These are phyloP conservation scores for Pyralis farinalis DNA, from an alignment of 2,888 invertebrate genomes.

Conservation along the genomic window DNA sequence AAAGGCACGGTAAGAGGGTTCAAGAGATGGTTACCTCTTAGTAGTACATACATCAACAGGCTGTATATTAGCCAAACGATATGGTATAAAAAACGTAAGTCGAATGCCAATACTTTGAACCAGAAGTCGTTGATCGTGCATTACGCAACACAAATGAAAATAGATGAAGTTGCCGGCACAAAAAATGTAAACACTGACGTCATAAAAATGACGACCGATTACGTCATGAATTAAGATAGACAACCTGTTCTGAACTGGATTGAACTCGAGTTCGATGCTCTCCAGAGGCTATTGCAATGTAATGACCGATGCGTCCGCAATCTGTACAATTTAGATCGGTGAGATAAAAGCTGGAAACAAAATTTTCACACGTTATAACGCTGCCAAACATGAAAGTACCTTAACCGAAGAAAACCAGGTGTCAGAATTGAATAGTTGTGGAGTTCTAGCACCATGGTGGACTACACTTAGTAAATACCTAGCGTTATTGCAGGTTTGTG, in stretches of 20 bases:
- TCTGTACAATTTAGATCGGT: background rate
- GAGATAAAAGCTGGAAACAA: background rate
- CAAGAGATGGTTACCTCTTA: no score
- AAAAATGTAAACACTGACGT: slow-evolving; percentile 50
- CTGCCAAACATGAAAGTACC: no score
- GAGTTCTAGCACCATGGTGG: no score
- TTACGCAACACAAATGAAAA: slow-evolving; percentile 20
- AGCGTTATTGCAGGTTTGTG: no score
- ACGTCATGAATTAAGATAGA: slow-evolving; percentile 8
- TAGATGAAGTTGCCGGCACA: slow-evolving; percentile 24
- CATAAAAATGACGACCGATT: slow-evolving; percentile 13
- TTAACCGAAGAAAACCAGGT: no score
- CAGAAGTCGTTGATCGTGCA: slow-evolving; percentile 36
- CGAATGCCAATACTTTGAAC: background rate
- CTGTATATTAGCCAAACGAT: no score
- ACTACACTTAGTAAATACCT: no score
- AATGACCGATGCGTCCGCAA: slow-evolving; percentile 4
- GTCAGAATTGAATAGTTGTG: no score
- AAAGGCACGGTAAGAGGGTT: no score
- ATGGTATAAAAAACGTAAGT: no score
- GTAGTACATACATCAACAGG: no score
- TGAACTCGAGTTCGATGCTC: slow-evolving; percentile 36
- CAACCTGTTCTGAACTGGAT: slow-evolving; percentile 9
- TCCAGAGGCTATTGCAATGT: slow-evolving; percentile 17
- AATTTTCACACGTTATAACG: no score